A percentile compares a stretch with the other conserved stretches of the same genome.
These are phyloP conservation scores for Elgonia sp. DNA, from an alignment of 2,888 invertebrate genomes.

Conservation along the genomic window DNA sequence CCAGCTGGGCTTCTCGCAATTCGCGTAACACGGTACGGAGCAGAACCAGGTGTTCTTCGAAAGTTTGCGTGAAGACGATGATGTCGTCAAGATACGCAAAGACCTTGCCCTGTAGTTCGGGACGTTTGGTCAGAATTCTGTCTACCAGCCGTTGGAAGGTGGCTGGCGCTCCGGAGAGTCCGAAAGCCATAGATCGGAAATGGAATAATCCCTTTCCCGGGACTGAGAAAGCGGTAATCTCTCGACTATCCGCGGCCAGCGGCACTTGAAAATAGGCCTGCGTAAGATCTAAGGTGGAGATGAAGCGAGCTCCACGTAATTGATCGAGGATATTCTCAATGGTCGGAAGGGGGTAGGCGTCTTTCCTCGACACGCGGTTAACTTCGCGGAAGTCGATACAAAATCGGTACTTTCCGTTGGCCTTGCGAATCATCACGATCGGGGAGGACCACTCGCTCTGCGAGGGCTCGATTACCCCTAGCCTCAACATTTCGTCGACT, in stretches of 20 bases:
- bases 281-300: conserved; percentile 75
- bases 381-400: not conserved
- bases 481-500: not conserved
- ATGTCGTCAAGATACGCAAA: conserved; percentile 27
- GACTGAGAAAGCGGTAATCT: conserved; percentile 71
- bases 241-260: conserved; percentile 45
- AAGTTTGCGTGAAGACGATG: not conserved
- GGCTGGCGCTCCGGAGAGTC: no score
- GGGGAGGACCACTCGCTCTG: conserved; percentile 34
- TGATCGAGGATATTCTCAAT: conserved; percentile 44
- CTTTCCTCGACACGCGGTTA: not conserved
- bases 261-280: conserved; percentile 76
- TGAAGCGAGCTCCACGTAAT: conserved; percentile 62
- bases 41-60: not conserved
- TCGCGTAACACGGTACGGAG: no score
- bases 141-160: conserved; percentile 7
- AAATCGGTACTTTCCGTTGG: conserved; percentile 11
- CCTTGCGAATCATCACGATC: conserved; percentile 7
- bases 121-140: not conserved
- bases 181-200: not conserved
- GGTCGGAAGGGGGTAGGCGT: not conserved
- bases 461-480: conserved; percentile 20
- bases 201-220: conserved; percentile 66
- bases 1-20: no score
- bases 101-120: conserved; percentile 6